Conservation (phyloP, 2,113 vertebrate genomes). For the Urocitellus parryii region DNA sequence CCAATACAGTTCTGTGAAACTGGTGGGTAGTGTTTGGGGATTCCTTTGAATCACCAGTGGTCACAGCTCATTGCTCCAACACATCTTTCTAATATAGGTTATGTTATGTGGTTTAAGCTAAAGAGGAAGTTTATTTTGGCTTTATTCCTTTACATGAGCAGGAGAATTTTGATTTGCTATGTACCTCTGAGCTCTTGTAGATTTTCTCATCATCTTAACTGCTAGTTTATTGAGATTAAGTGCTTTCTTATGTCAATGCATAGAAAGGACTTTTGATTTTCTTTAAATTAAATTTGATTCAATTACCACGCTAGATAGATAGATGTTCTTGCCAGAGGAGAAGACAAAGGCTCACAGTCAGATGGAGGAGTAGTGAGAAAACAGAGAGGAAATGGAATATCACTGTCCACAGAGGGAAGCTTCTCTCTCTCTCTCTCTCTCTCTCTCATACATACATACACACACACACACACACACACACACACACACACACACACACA, state of each 20-base stretch:
- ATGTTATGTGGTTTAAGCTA: slow-evolving; percentile 79
- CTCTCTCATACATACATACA: no score
- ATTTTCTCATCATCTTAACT: slow-evolving; percentile 85
- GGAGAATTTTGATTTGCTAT: slow-evolving; percentile 87
- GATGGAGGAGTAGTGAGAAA: slow-evolving; percentile 60
- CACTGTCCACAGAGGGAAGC: slow-evolving; percentile 20
- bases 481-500: no score
- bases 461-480: no score
- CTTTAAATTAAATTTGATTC: slow-evolving; percentile 89
- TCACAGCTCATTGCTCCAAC: slow-evolving; percentile 81
- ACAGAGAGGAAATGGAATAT: slow-evolving; percentile 61
- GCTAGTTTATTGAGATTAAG: slow-evolving; percentile 88
- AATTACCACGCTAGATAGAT: slow-evolving; percentile 86
- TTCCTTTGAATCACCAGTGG: slow-evolving; percentile 76
- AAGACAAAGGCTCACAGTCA: slow-evolving; percentile 57
- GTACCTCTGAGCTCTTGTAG: slow-evolving; percentile 83
- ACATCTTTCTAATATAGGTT: slow-evolving; percentile 82
- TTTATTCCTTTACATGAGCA: slow-evolving; percentile 82
- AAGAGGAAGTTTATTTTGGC: slow-evolving; percentile 84
- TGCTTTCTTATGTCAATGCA: slow-evolving; percentile 87
- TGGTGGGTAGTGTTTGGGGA: slow-evolving; percentile 80
- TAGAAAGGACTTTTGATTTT: slow-evolving; percentile 86
- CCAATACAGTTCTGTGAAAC: slow-evolving; percentile 80
- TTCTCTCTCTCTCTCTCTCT: neutral
- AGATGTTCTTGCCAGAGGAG: slow-evolving; percentile 82